Evolutionary conservation across 37 sponge, comb jelly and placozoan genomes (phyloP), one percentile per base, ranked within the genome.

Genomic region (Hormiphora californensis): DNA sequence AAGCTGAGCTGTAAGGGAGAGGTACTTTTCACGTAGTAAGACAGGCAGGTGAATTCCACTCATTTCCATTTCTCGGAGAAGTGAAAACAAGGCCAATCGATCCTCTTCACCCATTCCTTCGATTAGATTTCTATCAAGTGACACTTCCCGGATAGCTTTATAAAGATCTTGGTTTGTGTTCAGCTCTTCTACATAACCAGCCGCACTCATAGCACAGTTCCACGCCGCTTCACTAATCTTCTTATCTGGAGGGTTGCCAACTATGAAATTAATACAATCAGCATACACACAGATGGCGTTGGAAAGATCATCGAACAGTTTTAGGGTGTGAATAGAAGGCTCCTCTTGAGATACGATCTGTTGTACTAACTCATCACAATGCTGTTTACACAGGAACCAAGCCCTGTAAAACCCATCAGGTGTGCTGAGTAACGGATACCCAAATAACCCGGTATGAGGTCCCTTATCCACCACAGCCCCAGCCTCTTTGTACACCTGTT

Each of bases 231-330:
- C 31, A 28, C 38, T 39, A 34, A 65, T 65, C 17, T 65, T 65
- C 8, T 65, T 28, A 33, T 30, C 15, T 28, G 67, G 67, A 7
- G 67, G 31, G 28, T 65, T 65, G 7, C 35, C 67, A 33, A 38
- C 67, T 7, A 65, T 65, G 35, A 65, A 65, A 17, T 65, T 65
- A 28, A 65, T 17, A 65, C 67, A 65, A 28, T 65, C 67, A 3
- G 67, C 67, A 28, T 34, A 65, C 1, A 65, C 33, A 17, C 67
- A 65, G 33, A 65, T 65, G 7, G 67, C 67, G 17, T 65, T 65
- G 15, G 67, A 65, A 34, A 65, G 67, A 7, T 65, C 67, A 28
- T 65, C 67, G 28, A 65, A 65, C 67, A 65, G 33, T 33, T 65
- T 65, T 21, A 65, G 37, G 15, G 67, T 65, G 1, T 34, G 3